Evolutionary conservation across 2,113 vertebrate species (phyloP).

Genomic region (Hemiprocne comata): DNA sequence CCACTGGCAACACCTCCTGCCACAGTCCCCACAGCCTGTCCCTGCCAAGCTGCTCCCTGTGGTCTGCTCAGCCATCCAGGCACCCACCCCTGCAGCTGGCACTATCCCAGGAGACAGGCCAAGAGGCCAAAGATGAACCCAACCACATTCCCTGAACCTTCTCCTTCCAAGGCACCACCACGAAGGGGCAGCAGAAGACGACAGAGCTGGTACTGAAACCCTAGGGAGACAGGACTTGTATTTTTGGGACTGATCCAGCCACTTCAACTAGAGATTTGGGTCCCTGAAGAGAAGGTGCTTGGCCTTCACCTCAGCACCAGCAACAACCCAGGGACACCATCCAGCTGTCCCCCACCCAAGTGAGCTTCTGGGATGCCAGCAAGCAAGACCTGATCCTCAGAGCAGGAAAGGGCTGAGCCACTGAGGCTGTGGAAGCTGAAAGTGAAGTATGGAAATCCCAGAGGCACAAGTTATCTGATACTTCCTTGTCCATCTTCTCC

Average conservation of each 20-base stretch:
- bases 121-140: background rate
- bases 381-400: background rate
- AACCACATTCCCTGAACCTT: background rate
- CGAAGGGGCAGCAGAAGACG: background rate
- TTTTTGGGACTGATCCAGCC: background rate
- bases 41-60: background rate
- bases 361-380: background rate
- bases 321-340: background rate
- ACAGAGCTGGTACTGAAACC: background rate
- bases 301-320: background rate
- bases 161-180: background rate
- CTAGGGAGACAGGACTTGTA: rapidly evolving
- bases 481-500: constrained; percentile 20
- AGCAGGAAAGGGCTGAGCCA: background rate
- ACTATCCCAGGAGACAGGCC: rapidly evolving
- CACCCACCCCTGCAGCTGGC: background rate
- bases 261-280: background rate
- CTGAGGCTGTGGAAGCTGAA: background rate
- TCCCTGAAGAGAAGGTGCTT: background rate
- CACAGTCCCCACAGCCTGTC: background rate
- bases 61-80: background rate
- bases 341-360: background rate
- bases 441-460: background rate
- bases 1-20: background rate
- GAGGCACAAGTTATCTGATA: background rate